These are phyloP conservation scores for Myzus persicae DNA, from an alignment of 1,140 invertebrate species.

Conservation along the genomic window DNA sequence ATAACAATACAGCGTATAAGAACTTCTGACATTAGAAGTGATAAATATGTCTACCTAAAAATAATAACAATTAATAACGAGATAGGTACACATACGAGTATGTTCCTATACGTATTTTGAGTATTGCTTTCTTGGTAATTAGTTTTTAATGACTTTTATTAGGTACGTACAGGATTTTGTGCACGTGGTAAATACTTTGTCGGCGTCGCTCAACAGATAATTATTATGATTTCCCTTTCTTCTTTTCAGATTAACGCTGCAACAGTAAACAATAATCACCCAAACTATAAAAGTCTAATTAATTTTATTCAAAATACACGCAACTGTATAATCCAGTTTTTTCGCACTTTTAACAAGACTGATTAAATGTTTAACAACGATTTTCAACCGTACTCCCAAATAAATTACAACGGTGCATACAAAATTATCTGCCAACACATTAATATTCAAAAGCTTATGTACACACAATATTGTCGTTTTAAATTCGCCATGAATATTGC, in stretches of 20 bases:
- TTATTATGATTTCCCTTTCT: conserved; percentile 7
- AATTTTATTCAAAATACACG: conserved; percentile 7
- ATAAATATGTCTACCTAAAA: not conserved
- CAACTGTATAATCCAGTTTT: conserved; percentile 5
- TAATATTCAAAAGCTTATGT: conserved; percentile 49
- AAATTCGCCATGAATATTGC: not conserved
- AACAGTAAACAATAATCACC: not conserved
- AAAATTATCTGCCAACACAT: conserved; percentile 31
- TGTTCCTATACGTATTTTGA: not conserved
- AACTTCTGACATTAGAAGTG: not conserved
- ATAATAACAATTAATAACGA: not conserved
- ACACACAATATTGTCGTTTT: conserved; percentile 31
- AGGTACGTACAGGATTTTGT: not conserved
- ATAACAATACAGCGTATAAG: not conserved
- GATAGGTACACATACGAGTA: not conserved
- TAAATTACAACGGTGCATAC: conserved; percentile 18
- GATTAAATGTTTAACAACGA: conserved; percentile 47
- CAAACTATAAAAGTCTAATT: conserved; percentile 35
- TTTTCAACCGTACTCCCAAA: conserved; percentile 14
- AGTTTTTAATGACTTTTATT: conserved; percentile 32
- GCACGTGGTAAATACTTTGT: conserved; percentile 8
- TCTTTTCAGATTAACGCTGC: not conserved
- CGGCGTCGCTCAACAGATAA: not conserved
- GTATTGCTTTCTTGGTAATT: conserved; percentile 30
- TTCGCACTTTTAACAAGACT: not conserved